Evolutionary conservation across 2,113 vertebrate genomes (phyloP), one percentile per base, ranked within the genome.

Genomic region (Ondatra zibethicus): DNA sequence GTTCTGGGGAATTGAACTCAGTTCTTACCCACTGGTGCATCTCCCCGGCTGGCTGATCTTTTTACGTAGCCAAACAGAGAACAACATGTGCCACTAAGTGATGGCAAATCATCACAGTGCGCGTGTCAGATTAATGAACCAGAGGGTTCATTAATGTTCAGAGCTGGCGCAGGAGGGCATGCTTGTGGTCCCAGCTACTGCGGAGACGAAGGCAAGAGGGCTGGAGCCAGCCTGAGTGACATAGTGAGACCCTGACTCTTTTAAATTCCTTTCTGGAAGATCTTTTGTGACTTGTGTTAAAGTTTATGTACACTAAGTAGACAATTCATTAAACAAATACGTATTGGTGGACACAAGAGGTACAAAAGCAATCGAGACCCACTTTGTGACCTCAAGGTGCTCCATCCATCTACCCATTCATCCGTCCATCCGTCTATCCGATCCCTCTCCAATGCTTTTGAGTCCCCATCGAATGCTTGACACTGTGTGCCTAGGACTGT

Each of bases 181-280:
- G 3, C 55, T 10, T 50, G 2, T 72, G 11, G 39, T 47, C 25
- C 10, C 33, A 73, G 66, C 39, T 89, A 81, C 23, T 55, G 61
- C 52, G 23, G 36, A 77, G 45, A 47, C 7, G 19, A 55, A 47
- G 33, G 61, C 12, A 78, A 61, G 61, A 68, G 10, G 17, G 25
- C 31, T 33, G 58, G 29, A 16, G 7, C 27, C n/a, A 42, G 63
- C 7, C 92, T 68, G 72, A 19, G 61, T 1, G 39, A 76, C 36
- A 76, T 0, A 73, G 17, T 82, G 52, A 61, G 39, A 63, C 33
- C 50, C 14, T 25, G 52, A 14, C 14, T 70, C 39, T 61, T 88
- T 39, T 92, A 95, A 93, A 23, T 81, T 88, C 31, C 55, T 89
- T 63, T 31, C 77, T 86, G 14, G 88, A 39, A 95, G 92, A 94